phyloP scores from a whole-genome alignment of 2,113 vertebrate species.

The Nothocercus julius region DNA sequence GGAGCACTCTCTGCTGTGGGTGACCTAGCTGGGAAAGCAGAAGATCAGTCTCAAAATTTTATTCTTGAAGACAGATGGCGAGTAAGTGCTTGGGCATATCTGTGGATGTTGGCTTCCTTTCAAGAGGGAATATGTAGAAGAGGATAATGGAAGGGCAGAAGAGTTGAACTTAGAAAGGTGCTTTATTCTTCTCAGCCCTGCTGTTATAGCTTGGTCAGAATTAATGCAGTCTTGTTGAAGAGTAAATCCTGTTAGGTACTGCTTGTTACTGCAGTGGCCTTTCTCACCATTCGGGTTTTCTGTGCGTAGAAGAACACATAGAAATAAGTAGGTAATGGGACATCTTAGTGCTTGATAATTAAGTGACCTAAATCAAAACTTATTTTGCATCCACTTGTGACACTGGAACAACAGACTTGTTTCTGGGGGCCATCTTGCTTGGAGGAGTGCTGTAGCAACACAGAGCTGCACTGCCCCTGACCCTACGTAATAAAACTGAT shows the following conservation, averaged over 20 bases:
- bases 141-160: background rate
- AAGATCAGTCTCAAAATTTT: background rate
- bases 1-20: background rate
- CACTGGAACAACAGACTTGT: background rate
- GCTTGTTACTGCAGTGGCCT: background rate
- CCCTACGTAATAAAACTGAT: background rate
- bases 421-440: background rate
- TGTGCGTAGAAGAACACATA: background rate
- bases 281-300: background rate
- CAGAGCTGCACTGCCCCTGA: background rate
- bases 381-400: background rate
- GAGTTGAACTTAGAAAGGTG: background rate
- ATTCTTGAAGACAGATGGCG: background rate
- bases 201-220: background rate
- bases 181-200: background rate
- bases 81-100: background rate
- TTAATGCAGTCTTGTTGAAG: background rate
- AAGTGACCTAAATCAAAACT: slow-evolving; percentile 30
- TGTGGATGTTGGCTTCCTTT: background rate
- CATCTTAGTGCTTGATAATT: slow-evolving; percentile 2
- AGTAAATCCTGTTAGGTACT: background rate
- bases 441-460: background rate
- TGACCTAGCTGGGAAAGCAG: background rate
- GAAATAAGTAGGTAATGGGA: background rate
- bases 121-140: background rate